phyloP scores from a whole-genome alignment of 2,113 vertebrate genomes.

The Zapus hudsonius region DNA sequence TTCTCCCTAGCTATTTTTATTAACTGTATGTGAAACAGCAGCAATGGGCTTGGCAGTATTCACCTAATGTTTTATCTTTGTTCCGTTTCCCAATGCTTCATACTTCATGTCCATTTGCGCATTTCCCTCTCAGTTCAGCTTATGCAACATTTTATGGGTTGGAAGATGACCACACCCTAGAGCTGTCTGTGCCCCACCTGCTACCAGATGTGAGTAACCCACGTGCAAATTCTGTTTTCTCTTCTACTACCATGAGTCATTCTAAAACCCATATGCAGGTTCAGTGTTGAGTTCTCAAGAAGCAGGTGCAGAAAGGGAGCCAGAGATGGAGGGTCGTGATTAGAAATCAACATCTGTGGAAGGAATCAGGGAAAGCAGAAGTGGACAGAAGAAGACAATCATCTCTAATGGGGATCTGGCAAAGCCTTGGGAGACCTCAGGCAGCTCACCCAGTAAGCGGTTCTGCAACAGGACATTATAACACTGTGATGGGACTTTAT shows the following conservation, averaged over 20 bases:
- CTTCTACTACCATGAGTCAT: neutral
- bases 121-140: neutral
- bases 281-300: neutral
- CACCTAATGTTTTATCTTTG: no score
- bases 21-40: neutral
- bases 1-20: neutral
- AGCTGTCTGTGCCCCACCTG: neutral
- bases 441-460: neutral
- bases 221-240: neutral
- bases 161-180: neutral
- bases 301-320: neutral
- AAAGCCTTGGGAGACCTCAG: neutral
- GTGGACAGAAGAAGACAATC: neutral
- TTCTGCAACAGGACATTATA: neutral
- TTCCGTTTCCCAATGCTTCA: neutral
- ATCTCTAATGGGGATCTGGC: neutral
- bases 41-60: neutral
- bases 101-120: neutral
- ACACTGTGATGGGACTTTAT: neutral
- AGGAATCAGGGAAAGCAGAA: neutral
- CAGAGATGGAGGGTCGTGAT: neutral
- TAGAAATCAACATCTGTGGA: neutral
- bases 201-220: neutral
- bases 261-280: rapidly evolving
- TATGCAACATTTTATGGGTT: neutral